These are phyloP conservation scores for Dolichotis patagonum DNA, from an alignment of 2,113 vertebrate species.

Conservation along the genomic window DNA sequence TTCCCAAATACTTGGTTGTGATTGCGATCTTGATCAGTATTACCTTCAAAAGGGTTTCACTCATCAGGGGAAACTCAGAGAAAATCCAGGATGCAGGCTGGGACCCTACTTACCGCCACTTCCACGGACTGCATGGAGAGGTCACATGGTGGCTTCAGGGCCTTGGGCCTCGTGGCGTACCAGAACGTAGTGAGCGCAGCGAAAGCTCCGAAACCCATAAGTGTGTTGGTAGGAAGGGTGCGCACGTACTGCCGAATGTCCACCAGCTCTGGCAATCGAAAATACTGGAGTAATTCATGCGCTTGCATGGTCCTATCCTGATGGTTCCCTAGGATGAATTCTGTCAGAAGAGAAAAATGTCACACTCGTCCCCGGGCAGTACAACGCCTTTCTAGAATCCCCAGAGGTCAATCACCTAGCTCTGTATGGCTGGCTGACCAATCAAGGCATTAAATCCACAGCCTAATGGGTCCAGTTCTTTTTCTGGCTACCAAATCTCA, in stretches of 20 bases:
- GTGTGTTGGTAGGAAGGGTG: conserved; percentile 92
- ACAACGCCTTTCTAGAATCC: not conserved
- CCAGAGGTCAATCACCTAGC: not conserved
- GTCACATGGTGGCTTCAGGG: conserved; percentile 94
- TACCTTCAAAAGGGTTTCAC: not conserved
- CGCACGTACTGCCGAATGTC: conserved; percentile 95
- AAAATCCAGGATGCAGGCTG: not conserved
- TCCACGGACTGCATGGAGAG: conserved; percentile 94
- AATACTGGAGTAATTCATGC: conserved; percentile 93
- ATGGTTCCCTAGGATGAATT: conserved; percentile 51
- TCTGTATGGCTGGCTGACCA: not conserved
- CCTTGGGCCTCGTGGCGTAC: conserved; percentile 94
- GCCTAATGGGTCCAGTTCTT: not conserved
- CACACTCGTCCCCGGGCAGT: not conserved
- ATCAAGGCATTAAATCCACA: not conserved
- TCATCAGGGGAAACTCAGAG: not conserved
- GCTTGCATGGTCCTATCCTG: conserved; percentile 89
- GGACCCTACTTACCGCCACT: conserved; percentile 88
- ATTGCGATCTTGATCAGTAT: not conserved
- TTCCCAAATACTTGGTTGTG: not conserved
- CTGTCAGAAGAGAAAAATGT: conserved; percentile 77
- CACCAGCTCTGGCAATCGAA: conserved; percentile 94
- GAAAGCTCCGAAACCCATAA: conserved; percentile 96
- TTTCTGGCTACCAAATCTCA: not conserved
- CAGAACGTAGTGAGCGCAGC: conserved; percentile 97